Evolutionary conservation across 2,113 vertebrate genomes (phyloP), one percentile per base, ranked within the genome.

Genomic region (Psittacus erithacus): DNA sequence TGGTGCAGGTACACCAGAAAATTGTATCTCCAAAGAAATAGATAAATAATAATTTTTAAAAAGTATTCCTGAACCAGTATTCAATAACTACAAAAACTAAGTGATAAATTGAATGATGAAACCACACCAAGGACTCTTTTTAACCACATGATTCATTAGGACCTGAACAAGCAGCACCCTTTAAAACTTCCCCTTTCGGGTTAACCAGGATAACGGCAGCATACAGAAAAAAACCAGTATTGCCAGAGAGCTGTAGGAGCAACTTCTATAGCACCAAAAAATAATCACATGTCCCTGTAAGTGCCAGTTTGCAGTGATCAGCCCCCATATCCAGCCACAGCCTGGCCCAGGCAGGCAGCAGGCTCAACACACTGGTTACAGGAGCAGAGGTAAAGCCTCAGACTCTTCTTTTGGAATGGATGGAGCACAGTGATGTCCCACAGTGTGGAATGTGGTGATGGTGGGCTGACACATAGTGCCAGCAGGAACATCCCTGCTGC

Each of bases 191-290:
- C 17, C 27, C 17, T 43, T 78, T 10, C 39, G 24, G 5, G 7
- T 28, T 67, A 57, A 39, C 9, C 25, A 38, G 20, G 17, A 28
- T 25, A 22, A 53, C 0, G 0, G 60, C 16, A 67, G 20, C 63
- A 25, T 0, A 1, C 20, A 75, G 1, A 9, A 44, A 27, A 71
- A 60, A 3, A 38, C 4, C 5, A 7, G 7, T 4, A 33, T 1
- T 82, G n/a, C 49, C n/a, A 55, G 65, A 64, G 31, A 23, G 4
- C 23, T 86, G 16, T 5, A 82, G 43, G 11, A 59, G 6, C 14
- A 53, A 19, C 62, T 47, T 79, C 35, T 33, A 18, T 2, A 55
- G 50, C 35, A 35, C 29, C 5, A 57, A 46, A 74, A 75, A 22
- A 17, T 10, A 35, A 13, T 24, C 33, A 9, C 11, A 3, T 9